Percentiles rank a stretch among this genome's conserved stretches.
These are phyloP conservation scores for Helicoverpa assulta DNA, from an alignment of 2,888 invertebrate species.

Conservation along the genomic window DNA sequence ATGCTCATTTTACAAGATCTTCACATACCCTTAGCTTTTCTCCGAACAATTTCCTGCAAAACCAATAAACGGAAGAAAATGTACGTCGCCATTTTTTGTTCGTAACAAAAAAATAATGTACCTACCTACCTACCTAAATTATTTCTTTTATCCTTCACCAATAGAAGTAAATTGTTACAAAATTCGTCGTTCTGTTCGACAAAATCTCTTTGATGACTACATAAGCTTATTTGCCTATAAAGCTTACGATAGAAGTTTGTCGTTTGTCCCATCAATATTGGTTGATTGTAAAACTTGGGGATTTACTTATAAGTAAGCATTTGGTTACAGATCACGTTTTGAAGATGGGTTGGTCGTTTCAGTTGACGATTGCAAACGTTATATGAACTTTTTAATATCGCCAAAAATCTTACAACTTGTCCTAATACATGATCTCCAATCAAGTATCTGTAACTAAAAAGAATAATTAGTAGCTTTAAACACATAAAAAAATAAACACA, in stretches of 20 bases:
- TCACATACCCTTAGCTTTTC: conserved; percentile 45
- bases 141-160: conserved; percentile 63
- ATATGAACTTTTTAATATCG: too few relatives aligned
- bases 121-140: conserved; percentile 50
- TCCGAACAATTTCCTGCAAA: conserved; percentile 45
- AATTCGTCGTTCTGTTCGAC: conserved; percentile 59
- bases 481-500: too few relatives aligned
- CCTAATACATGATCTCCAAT: too few relatives aligned
- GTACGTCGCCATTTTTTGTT: conserved; percentile 52
- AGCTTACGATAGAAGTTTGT: conserved; percentile 52
- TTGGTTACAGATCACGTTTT: conserved; percentile 28
- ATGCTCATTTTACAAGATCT: conserved; percentile 19
- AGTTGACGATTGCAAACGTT: too few relatives aligned
- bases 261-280: conserved; percentile 58
- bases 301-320: conserved; percentile 43
- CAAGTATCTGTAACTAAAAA: too few relatives aligned
- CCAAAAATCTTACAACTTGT: too few relatives aligned
- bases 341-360: neutral
- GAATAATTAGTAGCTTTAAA: too few relatives aligned
- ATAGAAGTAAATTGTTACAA: conserved; percentile 64
- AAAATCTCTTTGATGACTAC: conserved; percentile 68
- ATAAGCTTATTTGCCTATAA: conserved; percentile 64
- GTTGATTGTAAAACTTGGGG: conserved; percentile 42
- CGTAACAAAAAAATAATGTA: conserved; percentile 58
- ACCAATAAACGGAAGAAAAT: conserved; percentile 56